Conservation (phyloP, 2,888 invertebrate species). For the Lutraria lutraria region DNA sequence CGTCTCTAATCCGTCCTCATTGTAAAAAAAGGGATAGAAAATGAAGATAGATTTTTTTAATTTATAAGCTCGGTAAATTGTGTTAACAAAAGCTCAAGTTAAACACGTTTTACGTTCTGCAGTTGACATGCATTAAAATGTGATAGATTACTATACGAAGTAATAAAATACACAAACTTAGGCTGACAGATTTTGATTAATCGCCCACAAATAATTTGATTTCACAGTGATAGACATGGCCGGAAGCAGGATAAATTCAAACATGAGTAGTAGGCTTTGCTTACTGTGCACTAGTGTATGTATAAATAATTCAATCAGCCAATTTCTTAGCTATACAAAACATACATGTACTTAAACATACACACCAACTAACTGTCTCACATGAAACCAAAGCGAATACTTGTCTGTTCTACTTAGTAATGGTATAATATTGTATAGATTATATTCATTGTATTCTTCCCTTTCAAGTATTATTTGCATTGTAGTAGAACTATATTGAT, state of each 20-base stretch:
- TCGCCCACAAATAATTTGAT: background rate
- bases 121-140: slow-evolving; percentile 15
- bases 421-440: too few relatives aligned
- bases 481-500: too few relatives aligned
- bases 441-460: too few relatives aligned
- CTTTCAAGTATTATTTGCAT: too few relatives aligned
- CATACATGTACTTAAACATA: too few relatives aligned
- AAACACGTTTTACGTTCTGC: background rate
- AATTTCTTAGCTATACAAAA: too few relatives aligned
- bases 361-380: too few relatives aligned
- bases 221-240: slow-evolving; percentile 4
- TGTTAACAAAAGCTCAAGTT: background rate
- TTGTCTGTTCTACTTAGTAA: too few relatives aligned
- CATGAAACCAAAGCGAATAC: too few relatives aligned
- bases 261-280: background rate
- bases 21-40: background rate
- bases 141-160: background rate
- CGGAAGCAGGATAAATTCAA: background rate
- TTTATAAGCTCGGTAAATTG: background rate
- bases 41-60: background rate
- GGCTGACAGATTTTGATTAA: background rate
- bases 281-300: background rate
- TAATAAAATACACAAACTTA: slow-evolving; percentile 7
- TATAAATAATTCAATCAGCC: too few relatives aligned
- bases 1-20: background rate